A percentile compares a stretch with the other conserved stretches of the same genome.
phyloP scores from a whole-genome alignment of 1,140 invertebrate species.

The Drosophila kikkawai region DNA sequence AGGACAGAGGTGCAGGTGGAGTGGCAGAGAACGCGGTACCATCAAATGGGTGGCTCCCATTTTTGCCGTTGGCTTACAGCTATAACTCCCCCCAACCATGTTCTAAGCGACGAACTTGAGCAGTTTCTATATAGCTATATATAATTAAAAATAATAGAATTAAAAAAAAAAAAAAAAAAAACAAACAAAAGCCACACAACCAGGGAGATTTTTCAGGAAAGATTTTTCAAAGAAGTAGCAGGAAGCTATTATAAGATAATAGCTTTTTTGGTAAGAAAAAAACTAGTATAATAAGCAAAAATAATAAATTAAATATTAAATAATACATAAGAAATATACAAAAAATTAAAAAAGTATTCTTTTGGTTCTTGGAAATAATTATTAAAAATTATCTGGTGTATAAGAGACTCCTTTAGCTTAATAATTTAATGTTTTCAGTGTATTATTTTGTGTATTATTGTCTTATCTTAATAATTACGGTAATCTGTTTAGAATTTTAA shows the following conservation, averaged over 20 bases:
- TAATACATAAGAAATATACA: background rate
- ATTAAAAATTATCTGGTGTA: background rate
- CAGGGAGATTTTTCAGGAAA: conserved; percentile 18
- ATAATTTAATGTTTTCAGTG: background rate
- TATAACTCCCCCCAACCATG: conserved; percentile 1
- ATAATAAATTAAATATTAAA: background rate
- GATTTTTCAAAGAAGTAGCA: background rate
- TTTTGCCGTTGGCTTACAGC: conserved; percentile 37
- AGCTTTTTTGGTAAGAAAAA: background rate
- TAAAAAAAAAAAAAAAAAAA: conserved; percentile 33
- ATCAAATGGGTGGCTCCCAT: conserved; percentile 35
- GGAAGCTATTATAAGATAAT: background rate
- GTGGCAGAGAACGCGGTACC: background rate
- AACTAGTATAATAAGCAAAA: background rate
- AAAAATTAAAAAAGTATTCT: background rate
- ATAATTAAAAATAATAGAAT: conserved; percentile 66
- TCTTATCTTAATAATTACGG: background rate
- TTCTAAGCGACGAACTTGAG: conserved; percentile 64
- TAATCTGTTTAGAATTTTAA: background rate
- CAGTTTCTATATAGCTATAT: conserved; percentile 60
- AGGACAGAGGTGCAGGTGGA: conserved; percentile 6
- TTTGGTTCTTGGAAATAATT: background rate
- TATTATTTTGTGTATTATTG: background rate
- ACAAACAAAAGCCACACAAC: conserved; percentile 17
- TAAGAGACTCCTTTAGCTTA: background rate